A percentile compares a stretch with the other conserved stretches of the same genome.
Evolutionary conservation across 2,888 invertebrate species (phyloP).

Genomic region (Drosophila austrosaltans): DNA sequence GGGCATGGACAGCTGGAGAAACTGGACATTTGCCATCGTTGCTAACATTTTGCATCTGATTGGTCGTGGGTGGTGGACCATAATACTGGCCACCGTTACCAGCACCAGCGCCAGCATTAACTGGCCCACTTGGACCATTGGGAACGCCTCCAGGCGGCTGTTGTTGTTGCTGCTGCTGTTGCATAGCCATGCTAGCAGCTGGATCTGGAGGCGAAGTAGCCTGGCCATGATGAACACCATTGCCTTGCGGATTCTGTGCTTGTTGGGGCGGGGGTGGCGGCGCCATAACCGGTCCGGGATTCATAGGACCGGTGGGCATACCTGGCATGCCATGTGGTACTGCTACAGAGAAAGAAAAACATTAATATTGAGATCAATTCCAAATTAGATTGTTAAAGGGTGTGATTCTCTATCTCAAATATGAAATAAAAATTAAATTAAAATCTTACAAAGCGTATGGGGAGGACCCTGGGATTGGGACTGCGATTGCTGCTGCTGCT

Average conservation of each 20-base stretch:
- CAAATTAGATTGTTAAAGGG: background rate
- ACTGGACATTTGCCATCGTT: constrained; percentile 66
- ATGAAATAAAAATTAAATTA: constrained; percentile 31
- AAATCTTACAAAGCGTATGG: constrained; percentile 82
- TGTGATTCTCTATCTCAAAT: background rate
- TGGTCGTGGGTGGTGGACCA: constrained; percentile 69
- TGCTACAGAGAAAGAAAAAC: constrained; percentile 66
- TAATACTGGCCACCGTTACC: constrained; percentile 66
- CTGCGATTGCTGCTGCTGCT: constrained; percentile 56
- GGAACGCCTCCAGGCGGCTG: constrained; percentile 63
- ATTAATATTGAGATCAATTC: constrained; percentile 5
- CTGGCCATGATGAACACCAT: constrained; percentile 80
- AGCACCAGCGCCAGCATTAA: constrained; percentile 60
- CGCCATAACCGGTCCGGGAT: constrained; percentile 81
- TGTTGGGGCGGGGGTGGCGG: constrained; percentile 81
- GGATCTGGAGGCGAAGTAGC: constrained; percentile 78
- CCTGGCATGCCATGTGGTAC: constrained; percentile 83
- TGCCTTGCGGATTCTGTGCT: constrained; percentile 79
- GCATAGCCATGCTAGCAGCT: constrained; percentile 71
- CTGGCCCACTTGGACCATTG: constrained; percentile 63
- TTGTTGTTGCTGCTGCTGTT: constrained; percentile 59
- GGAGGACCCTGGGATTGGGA: constrained; percentile 68
- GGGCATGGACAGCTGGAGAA: constrained; percentile 77
- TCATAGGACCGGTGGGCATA: constrained; percentile 78
- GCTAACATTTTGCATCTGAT: constrained; percentile 79